Conservation (phyloP, 2,113 vertebrate genomes). For the Furnarius figulus region DNA sequence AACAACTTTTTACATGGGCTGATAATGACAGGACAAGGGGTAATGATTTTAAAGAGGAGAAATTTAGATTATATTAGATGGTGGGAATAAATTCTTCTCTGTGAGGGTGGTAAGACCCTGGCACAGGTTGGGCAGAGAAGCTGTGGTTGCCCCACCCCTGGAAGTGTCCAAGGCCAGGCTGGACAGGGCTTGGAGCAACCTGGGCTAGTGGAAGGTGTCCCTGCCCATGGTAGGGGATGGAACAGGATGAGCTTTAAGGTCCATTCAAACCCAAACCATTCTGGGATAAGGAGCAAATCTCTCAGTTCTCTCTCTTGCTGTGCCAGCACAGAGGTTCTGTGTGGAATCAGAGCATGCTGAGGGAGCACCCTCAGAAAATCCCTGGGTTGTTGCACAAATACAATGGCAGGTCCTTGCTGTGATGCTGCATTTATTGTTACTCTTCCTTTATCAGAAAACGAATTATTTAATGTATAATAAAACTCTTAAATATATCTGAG, state of each 20-base stretch:
- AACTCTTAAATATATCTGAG: neutral
- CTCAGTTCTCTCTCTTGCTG: neutral
- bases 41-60: neutral
- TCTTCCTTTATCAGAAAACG: neutral
- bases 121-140: neutral
- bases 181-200: accelerated
- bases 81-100: neutral
- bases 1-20: neutral
- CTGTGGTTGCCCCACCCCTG: neutral
- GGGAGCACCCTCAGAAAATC: neutral
- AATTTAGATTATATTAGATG: neutral
- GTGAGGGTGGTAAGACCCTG: neutral
- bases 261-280: neutral
- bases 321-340: neutral
- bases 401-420: neutral
- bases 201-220: neutral
- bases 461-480: neutral
- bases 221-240: neutral
- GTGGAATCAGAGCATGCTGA: neutral
- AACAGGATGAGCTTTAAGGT: neutral
- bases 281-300: neutral
- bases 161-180: neutral
- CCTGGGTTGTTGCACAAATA: neutral
- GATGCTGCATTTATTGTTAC: neutral
- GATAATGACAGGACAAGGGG: neutral